A percentile compares a stretch with the other conserved stretches of the same genome.
Conservation (phyloP, 1,140 invertebrate genomes). For the Papilio helenus region DNA sequence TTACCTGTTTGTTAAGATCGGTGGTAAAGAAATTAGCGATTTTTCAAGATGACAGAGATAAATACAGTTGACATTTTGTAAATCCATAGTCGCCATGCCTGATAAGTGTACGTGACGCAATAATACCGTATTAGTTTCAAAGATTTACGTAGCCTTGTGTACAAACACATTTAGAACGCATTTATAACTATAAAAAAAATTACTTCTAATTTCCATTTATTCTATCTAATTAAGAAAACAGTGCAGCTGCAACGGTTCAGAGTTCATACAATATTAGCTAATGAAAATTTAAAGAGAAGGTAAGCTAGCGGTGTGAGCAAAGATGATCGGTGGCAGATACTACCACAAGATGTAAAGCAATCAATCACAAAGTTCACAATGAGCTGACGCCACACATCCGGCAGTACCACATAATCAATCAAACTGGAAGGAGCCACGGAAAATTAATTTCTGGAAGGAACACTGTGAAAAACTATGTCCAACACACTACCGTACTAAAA, state of each 20-base stretch:
- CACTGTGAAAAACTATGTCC: not conserved
- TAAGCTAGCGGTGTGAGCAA: not conserved
- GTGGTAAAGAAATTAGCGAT: too few species aligned
- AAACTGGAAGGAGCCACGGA: constrained; percentile 49
- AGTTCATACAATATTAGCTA: not conserved
- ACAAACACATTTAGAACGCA: not conserved
- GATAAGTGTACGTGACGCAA: too few species aligned
- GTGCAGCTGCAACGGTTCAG: not conserved
- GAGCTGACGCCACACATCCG: constrained; percentile 60
- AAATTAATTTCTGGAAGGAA: constrained; percentile 7
- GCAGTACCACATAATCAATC: constrained; percentile 68
- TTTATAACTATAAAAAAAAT: not conserved
- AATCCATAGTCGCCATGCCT: too few species aligned
- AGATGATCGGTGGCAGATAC: constrained; percentile 46
- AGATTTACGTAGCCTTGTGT: too few species aligned
- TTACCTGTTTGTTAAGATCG: too few species aligned
- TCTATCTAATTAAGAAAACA: too few species aligned
- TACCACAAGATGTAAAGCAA: constrained; percentile 47
- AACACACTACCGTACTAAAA: not conserved
- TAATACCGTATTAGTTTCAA: too few species aligned
- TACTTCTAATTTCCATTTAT: not conserved
- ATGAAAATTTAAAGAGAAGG: constrained; percentile 23
- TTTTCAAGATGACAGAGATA: too few species aligned
- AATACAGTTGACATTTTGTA: too few species aligned
- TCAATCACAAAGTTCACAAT: constrained; percentile 64